Evolutionary conservation across 2,888 invertebrate species (phyloP), one percentile per base, ranked within the genome.

Genomic region (Polydrusus tereticollis): DNA sequence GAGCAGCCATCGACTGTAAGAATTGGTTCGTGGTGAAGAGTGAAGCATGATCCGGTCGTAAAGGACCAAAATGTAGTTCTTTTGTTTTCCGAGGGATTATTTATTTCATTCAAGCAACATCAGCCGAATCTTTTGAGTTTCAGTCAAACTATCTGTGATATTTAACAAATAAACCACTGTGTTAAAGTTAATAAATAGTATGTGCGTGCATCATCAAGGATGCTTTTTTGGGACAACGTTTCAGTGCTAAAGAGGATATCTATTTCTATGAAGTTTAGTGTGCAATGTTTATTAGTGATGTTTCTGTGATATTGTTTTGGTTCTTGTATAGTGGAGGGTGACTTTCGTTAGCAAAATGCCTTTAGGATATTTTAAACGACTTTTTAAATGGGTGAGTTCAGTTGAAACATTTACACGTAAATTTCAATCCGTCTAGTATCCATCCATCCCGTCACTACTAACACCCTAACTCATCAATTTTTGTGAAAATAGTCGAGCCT

Each of bases 221-320:
- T 67, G 67, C 16, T 67, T 67, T 16, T 59, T 36, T 45, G 12
- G 14, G 50, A 68, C 38, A 26, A 59, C 21, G 16, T 29, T 29
- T 29, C 29, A 18, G 60, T 45, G 69, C 45, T 45, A 57, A 69
- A 68, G 10, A 60, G 58, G 47, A 60, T 58, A 60, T n/a, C n/a
- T n/a, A n/a, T 62, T 55, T 47, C 23, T 50, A 70, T 70, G 70
- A 64, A 70, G 65, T 70, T 64, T 21, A 59, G 55, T 58, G 66
- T 72, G 72, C 72, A 67, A 72, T 67, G 66, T 70, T 64, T 70
- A 64, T 52, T 59, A 67, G 72, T 72, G 72, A 72, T 72, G 65
- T 62, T 62, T 69, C 73, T 69, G 73, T 73, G 73, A 73, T 73
- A 69, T 73, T 66, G 45, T 55, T 63, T 71, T 71, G 65, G 72